Evolutionary conservation across 2,797 vertebrate species (phyloP).

Genomic region (Ctenopoma multispine): DNA sequence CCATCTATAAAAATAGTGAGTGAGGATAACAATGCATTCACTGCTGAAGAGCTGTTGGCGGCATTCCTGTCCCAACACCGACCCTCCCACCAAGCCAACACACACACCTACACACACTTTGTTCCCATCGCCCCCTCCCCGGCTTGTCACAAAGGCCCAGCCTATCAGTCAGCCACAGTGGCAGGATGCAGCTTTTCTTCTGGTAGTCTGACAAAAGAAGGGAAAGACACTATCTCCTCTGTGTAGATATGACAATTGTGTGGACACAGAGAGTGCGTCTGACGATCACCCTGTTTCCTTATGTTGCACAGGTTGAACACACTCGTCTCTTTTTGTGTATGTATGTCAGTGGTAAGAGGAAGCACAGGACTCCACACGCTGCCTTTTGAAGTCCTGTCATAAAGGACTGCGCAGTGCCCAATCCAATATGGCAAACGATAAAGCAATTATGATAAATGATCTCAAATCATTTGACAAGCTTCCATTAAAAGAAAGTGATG

Average conservation of each 20-base stretch:
- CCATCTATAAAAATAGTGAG: conserved; percentile 80
- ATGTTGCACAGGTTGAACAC: conserved; percentile 56
- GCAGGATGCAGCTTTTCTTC: conserved; percentile 77
- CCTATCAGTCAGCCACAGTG: conserved; percentile 74
- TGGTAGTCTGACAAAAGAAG: conserved; percentile 62
- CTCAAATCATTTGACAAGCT: conserved; percentile 15
- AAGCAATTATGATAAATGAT: conserved; percentile 34
- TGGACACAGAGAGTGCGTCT: conserved; percentile 58
- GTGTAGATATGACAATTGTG: conserved; percentile 74
- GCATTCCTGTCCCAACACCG: conserved; percentile 55
- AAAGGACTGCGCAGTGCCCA: neutral
- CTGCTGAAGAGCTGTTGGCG: conserved; percentile 71
- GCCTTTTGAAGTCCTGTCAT: conserved; percentile 15
- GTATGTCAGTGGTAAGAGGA: conserved; percentile 8
- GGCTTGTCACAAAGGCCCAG: conserved; percentile 66
- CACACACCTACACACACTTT: conserved; percentile 20
- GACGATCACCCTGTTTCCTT: conserved; percentile 61
- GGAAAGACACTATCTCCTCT: conserved; percentile 67
- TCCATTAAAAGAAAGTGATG: conserved; percentile 32
- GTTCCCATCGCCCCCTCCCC: neutral
- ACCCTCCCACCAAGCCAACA: conserved; percentile 18
- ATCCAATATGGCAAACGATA: neutral
- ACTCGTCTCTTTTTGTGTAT: conserved; percentile 35
- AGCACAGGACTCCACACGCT: conserved; percentile 9
- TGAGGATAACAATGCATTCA: conserved; percentile 79